Base-by-base conservation (phyloP, 35 echinoderm and acorn worm genomes). In the Lytechinus pictus region DNA sequence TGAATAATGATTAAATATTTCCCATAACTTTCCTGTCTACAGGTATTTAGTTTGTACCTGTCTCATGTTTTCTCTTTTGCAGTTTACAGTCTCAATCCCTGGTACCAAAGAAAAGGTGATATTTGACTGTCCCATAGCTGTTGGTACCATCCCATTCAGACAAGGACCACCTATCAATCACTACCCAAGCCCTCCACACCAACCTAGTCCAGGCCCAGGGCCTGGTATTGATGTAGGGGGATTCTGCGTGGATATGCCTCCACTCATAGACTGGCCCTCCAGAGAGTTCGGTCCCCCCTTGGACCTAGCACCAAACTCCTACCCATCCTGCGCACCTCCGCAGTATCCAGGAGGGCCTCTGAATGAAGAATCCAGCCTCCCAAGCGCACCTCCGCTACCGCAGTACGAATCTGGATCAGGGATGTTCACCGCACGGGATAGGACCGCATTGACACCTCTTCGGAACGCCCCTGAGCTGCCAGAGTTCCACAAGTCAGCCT, bases 301-400 rank as follows among this genome's bases (percentile, higher is more conserved):
- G 12, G 91, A 27, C 9, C 52, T 28, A 19, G n/a, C 55, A 93
- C 92, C 55, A 1, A 28, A 54, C n/a, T 54, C 92, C 88, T 52
- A 16, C 88, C 28, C 52, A 33, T 52, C 52, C 52, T 44, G 88
- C n/a, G 88, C 88, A 27, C 92, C 92, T 16, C 92, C 92, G 27
- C 55, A 93, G 54, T 93, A 93, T n/a, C 92, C 92, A 3, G 92
- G 92, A 21, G 92, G 92, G 4, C 92, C 92, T 10, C 16, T 54
- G 21, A 11, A 53, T 5, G 52, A 54, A 52, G 88, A 11, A 16
- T 3, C 54, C 9, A 93, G 21, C 53, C 11, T 57, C 16, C 92
- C 92, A 16, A 93, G 54, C n/a, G 92, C 92, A 93, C 92, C 92
- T 4, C 92, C 92, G 27, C 54, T 93, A 93, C 54, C 92, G 6